Conservation (phyloP, 2,888 invertebrate genomes). For the Sesia apiformis region DNA sequence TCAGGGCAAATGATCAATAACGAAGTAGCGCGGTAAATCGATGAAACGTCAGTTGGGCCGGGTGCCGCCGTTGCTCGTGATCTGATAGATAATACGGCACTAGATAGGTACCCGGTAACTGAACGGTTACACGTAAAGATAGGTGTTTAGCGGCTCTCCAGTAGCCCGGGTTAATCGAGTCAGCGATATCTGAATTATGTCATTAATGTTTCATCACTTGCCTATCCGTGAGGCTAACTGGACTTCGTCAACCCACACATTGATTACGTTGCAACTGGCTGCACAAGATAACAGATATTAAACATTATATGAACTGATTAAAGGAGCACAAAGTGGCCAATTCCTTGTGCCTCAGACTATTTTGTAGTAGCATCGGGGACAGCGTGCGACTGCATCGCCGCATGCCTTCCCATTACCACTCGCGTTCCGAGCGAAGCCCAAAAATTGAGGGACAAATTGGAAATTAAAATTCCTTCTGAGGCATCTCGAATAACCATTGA, state of each 20-base stretch:
- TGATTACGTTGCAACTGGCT: not conserved
- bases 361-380: constrained; percentile 30
- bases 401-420: constrained; percentile 51
- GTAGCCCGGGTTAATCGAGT: constrained; percentile 58
- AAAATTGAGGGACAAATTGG: constrained; percentile 54
- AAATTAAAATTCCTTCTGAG: constrained; percentile 53
- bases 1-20: constrained; percentile 41
- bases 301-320: not conserved
- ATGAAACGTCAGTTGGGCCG: constrained; percentile 31
- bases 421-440: constrained; percentile 40
- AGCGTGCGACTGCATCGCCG: constrained; percentile 46
- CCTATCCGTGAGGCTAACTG: constrained; percentile 46
- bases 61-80: constrained; percentile 24
- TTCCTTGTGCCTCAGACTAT: constrained; percentile 29
- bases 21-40: constrained; percentile 32
- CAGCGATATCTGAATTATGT: constrained; percentile 63
- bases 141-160: constrained; percentile 41
- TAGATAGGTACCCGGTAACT: constrained; percentile 26
- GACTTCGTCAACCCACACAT: constrained; percentile 32
- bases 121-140: constrained; percentile 38
- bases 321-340: constrained; percentile 13
- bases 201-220: constrained; percentile 66
- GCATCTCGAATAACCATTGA: not conserved
- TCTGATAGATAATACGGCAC: constrained; percentile 39
- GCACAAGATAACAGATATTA: not conserved